Conservation (phyloP, 2,113 vertebrate genomes). For the Hippocampus abdominalis region DNA sequence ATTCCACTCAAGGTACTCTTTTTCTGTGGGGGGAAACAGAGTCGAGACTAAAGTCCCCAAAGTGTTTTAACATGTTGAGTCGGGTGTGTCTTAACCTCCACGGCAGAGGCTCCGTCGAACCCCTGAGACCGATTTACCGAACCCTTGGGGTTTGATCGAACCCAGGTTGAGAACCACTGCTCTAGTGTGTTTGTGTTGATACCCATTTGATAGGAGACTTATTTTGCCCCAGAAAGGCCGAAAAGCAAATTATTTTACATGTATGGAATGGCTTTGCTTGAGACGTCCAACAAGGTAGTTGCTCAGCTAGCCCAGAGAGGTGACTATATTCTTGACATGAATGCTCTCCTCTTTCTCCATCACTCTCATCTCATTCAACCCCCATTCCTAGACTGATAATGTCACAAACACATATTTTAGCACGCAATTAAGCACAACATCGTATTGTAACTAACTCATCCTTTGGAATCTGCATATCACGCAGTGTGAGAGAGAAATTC, state of each 20-base stretch:
- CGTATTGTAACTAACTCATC: constrained; percentile 24
- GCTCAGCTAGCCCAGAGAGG: not conserved
- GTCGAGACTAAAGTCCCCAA: too few relatives aligned
- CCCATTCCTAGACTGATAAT: constrained; percentile 13
- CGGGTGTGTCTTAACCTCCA: too few relatives aligned
- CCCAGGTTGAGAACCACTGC: too few relatives aligned
- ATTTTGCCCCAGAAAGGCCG: not conserved
- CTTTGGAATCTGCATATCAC: constrained; percentile 45
- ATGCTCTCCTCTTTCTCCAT: not conserved
- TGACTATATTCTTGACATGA: not conserved
- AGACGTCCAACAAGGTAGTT: constrained; percentile 3
- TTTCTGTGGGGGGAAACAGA: too few relatives aligned
- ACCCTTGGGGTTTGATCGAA: too few relatives aligned
- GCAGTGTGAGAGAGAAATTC: constrained; percentile 23
- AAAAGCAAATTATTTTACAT: not conserved
- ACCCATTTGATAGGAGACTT: not conserved
- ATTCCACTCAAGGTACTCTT: too few relatives aligned
- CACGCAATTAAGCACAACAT: constrained; percentile 24
- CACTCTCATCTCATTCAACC: not conserved
- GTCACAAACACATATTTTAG: constrained; percentile 15
- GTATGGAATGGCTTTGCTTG: not conserved
- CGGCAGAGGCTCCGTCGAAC: too few relatives aligned
- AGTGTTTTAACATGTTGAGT: too few relatives aligned
- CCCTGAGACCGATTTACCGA: too few relatives aligned
- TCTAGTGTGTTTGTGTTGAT: too few relatives aligned